Evolutionary conservation across 2,797 vertebrate genomes (phyloP), one percentile per base, ranked within the genome.

Genomic region (Notolabrus celidotus): DNA sequence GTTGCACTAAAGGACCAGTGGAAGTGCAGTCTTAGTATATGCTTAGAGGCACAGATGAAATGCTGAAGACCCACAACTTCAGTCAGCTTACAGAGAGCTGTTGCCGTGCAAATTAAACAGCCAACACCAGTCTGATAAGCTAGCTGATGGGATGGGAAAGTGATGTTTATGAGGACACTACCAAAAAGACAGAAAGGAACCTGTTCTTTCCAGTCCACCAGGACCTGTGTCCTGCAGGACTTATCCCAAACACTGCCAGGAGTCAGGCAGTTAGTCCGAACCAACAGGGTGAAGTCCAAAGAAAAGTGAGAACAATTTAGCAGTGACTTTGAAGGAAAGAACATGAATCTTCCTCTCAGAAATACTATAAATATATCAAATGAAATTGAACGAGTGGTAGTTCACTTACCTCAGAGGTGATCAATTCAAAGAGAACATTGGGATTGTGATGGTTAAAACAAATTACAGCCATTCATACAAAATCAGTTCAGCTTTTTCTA

Each of bases 41-140:
- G 22, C 14, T 5, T 45, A 67, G 45, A 8, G 22, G 20, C 36
- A 49, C 16, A 27, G 59, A 74, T 41, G 38, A 85, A 93, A 92
- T 89, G 97, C 52, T 54, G 95, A 27, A 87, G 88, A 89, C 94
- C 97, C 96, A 95, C 93, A 94, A 92, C 96, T 96, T 98, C 97
- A 97, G 97, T 93, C 96, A 99, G 98, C 97, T 93, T 97, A 99
- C 95, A 97, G 95, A 98, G 96, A 86, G 95, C 92, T 98, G 98
- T 97, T 96, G 98, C 96, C 97, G 91, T 93, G 90, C 0, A 86
- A 81, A 94, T 89, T 87, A 14, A 95, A 95, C 94, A 97, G 97
- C 97, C 98, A 99, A 99, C 98, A 99, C 98, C 98, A 99, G 97
- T 99, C 98, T 98, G 97, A 99, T 99, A 99, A 99, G 98, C 98